A percentile compares a stretch with the other conserved stretches of the same genome.
Conservation (phyloP, 2,888 invertebrate genomes). For the Xestia rhomboidea region DNA sequence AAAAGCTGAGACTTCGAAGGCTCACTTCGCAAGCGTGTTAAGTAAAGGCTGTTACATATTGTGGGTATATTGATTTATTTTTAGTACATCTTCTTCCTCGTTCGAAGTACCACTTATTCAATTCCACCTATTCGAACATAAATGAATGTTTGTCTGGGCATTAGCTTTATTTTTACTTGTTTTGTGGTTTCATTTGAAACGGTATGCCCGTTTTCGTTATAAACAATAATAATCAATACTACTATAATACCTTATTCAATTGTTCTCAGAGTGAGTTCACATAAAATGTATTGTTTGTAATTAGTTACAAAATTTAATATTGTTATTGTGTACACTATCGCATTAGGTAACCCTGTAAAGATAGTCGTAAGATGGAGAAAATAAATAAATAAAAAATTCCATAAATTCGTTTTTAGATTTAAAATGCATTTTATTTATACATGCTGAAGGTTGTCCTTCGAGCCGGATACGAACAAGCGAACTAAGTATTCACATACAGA, state of each 20-base stretch:
- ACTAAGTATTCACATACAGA: not conserved
- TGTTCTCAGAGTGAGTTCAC: too few species aligned
- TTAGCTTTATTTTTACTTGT: not conserved
- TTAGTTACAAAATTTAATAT: too few species aligned
- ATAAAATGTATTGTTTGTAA: too few species aligned
- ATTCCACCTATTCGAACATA: not conserved
- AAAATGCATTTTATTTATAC: not conserved
- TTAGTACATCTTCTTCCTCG: not conserved
- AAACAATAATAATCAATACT: too few species aligned
- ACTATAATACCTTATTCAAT: too few species aligned
- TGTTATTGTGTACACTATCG: too few species aligned
- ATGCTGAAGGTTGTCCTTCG: not conserved
- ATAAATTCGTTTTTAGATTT: not conserved
- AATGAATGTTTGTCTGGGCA: not conserved
- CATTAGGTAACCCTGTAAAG: too few species aligned
- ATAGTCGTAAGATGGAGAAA: too few species aligned
- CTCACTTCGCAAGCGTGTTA: constrained; percentile 74
- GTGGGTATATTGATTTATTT: constrained; percentile 25
- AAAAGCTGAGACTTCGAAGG: constrained; percentile 75
- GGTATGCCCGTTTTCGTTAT: not conserved
- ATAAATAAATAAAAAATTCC: too few species aligned
- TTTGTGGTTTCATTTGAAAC: not conserved
- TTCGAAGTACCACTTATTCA: not conserved
- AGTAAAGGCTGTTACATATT: constrained; percentile 69
- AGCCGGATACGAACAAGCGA: not conserved